Percentiles rank a stretch among this genome's conserved stretches.
Evolutionary conservation across 2,797 vertebrate species (phyloP).

Genomic region (Accipiter superciliosus): DNA sequence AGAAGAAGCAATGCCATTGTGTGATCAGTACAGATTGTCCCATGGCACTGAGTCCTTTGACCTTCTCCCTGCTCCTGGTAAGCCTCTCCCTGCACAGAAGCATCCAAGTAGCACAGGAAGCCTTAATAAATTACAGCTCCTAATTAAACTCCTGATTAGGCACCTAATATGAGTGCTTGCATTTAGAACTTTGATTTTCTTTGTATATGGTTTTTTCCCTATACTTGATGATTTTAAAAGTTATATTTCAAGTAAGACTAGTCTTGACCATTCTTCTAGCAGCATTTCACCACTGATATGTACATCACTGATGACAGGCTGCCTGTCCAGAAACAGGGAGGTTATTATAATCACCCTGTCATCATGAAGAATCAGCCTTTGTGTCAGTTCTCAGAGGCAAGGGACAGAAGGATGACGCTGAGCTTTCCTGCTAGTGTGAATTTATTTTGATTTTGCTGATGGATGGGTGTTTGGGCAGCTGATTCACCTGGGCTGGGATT

Average conservation of each 20-base stretch:
- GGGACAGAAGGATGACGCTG: neutral
- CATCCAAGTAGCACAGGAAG: neutral
- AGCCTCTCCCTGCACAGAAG: neutral
- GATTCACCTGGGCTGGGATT: neutral
- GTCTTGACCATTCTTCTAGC: neutral
- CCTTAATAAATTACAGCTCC: neutral
- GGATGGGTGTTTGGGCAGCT: neutral
- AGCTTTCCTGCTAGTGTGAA: neutral
- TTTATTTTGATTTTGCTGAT: conserved; percentile 8
- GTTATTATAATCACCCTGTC: neutral
- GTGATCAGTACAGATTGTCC: neutral
- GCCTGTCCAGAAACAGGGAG: neutral
- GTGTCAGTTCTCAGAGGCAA: neutral
- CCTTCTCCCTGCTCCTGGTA: neutral
- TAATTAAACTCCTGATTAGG: neutral
- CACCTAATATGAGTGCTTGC: neutral
- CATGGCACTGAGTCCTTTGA: neutral
- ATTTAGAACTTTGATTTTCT: neutral
- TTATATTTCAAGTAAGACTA: neutral
- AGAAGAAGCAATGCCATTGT: neutral
- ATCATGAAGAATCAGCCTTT: neutral
- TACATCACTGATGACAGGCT: neutral
- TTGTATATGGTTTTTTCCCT: neutral
- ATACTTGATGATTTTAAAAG: neutral
- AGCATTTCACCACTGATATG: neutral